phyloP scores from a whole-genome alignment of 2,113 vertebrate species.

The Penelope pileata region DNA sequence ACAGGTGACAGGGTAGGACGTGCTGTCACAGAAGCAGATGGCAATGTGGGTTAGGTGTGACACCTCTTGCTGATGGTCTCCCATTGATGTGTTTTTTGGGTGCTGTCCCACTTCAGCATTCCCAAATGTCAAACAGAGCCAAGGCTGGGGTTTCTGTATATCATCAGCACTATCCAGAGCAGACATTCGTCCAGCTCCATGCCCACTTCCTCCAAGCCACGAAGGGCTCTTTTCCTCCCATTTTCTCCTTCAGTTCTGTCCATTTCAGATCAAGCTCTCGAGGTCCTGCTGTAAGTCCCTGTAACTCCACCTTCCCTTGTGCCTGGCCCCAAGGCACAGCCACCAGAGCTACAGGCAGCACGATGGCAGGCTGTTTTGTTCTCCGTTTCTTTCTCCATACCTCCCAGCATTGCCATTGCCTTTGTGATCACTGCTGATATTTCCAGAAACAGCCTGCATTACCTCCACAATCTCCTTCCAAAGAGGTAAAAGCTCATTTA shows the following conservation, averaged over 20 bases:
- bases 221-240: neutral
- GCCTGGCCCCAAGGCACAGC: fast-evolving
- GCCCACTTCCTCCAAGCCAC: neutral
- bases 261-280: neutral
- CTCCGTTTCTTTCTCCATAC: neutral
- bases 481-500: neutral
- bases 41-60: neutral
- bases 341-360: neutral
- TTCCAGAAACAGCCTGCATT: neutral
- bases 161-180: neutral
- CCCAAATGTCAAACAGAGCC: neutral
- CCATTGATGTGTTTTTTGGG: fast-evolving
- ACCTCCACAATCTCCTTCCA: neutral
- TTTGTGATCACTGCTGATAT: neutral
- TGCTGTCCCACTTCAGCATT: neutral
- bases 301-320: neutral
- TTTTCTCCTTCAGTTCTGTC: neutral
- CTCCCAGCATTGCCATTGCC: neutral
- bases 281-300: neutral
- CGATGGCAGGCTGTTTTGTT: neutral
- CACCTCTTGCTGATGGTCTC: neutral
- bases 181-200: neutral
- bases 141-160: fast-evolving
- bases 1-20: fast-evolving
- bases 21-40: no score